Base-by-base conservation (phyloP, 2,797 vertebrate species). In the Nothura maculosa region DNA sequence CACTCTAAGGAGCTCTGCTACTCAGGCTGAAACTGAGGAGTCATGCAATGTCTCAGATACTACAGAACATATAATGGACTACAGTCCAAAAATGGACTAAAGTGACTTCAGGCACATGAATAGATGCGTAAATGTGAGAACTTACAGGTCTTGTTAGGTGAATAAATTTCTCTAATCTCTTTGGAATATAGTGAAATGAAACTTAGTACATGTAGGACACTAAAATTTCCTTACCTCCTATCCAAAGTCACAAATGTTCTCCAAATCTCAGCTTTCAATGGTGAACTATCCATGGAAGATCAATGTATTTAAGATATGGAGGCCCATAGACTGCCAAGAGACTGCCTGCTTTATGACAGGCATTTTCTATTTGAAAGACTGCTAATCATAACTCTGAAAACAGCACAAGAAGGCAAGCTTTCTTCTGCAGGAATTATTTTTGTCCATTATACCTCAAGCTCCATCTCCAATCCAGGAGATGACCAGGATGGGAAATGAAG, bases 301-400 rank as follows among this genome's bases (percentile, higher is more conserved):
- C 3, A 20, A 3, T 6, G n/a, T 24, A 19, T 40, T 45, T 20
- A 76, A 47, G 6, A 2, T 55, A 25, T 86, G 17, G 25, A 8
- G 36, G 48, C 25, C 58, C 52, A 84, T n/a, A n/a, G n/a, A n/a
- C n/a, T n/a, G n/a, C 43, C 18, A 57, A 34, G 25, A 77, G 42
- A 11, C 5, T 92, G 34, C 40, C 70, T 36, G 28, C 30, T 70
- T 52, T 32, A 2, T 78, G 40, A 82, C 36, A 92, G 36, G 45
- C 18, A 81, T 27, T 9, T 62, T 62, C 76, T 81, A 34, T 83
- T 93, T 45, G 45, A 78, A 85, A 67, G 55, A 20, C 11, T 72
- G 24, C 28, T 42, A 38, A 55, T 76, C 67, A 54, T 66, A 93
- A 66, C 69, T 75, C 50, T 85, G 69, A 50, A 89, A 95, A 87